Base-by-base conservation (phyloP, 2,888 invertebrate genomes). In the Watsonalla cultraria region DNA sequence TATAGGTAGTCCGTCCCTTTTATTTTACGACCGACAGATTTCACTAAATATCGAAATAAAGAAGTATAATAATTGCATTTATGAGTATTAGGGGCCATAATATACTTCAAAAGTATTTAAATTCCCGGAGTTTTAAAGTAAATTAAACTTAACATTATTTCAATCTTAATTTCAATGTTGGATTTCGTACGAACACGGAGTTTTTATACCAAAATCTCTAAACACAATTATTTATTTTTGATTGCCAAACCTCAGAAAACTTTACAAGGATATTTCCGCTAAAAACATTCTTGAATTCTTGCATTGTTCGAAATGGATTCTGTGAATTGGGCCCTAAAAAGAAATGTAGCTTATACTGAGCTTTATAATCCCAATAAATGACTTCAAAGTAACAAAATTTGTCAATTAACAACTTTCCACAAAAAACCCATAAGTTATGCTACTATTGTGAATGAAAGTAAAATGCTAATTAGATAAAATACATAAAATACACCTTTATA, bases 31-130 rank as follows among this genome's bases (percentile, higher is more conserved):
- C 8, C 5, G 37, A 2, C 37, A 37, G 8, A 7, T 1, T 37
- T 37, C 7, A 7, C 7, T 37, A 60, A 67, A 65, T 56, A 47
- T 54, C 51, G 52, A 47, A 34, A 52, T 52, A 45, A 56, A 57
- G 62, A 68, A 58, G 61, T 57, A 54, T 62, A 66, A 70, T 73
- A 72, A 74, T 72, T 65, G 64, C 64, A 70, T 71, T 75, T 69
- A 71, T 70, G 70, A 56, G 65, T 60, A 68, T 68, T 74, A 67
- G 66, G 61, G 59, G 63, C 63, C 58, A 57, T 65, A 68, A 24
- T 61, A 67, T 64, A 70, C 69, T 67, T 70, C 69, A 66, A 59
- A 53, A 58, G 54, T 51, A 61, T 56, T 68, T 70, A 63, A 65
- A 68, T 61, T 62, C 53, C 51, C 34, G 51, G 47, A 63, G 59